Percentiles rank a stretch among this genome's conserved stretches.
These are phyloP conservation scores for Malurus elegans DNA, from an alignment of 2,113 vertebrate species.

Conservation along the genomic window DNA sequence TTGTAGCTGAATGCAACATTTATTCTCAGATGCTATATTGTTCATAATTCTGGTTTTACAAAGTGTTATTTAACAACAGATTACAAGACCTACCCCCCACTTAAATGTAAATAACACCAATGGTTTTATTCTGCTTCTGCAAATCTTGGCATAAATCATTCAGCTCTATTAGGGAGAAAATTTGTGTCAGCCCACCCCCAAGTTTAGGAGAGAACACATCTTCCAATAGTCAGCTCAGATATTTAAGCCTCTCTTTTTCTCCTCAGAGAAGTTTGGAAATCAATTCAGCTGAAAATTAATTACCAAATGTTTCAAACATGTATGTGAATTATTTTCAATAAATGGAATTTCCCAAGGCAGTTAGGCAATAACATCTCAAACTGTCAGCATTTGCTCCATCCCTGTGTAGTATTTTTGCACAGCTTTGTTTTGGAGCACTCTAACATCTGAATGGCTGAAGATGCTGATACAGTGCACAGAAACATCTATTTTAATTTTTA, in stretches of 20 bases:
- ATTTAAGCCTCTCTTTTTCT: constrained; percentile 14
- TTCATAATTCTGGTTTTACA: background rate
- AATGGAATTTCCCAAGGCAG: constrained; percentile 57
- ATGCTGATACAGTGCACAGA: background rate
- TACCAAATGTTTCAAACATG: constrained; percentile 58
- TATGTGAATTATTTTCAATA: constrained; percentile 65
- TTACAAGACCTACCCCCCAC: background rate
- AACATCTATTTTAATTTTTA: constrained; percentile 37
- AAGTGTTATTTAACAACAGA: background rate
- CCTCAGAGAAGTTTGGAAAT: constrained; percentile 46
- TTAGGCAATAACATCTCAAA: constrained; percentile 55
- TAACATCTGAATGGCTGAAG: background rate
- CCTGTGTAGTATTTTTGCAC: background rate
- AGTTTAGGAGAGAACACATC: background rate
- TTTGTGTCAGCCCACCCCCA: background rate
- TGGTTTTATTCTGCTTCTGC: background rate
- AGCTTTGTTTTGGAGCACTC: constrained; percentile 15
- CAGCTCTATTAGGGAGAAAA: constrained; percentile 33
- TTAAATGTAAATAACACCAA: background rate
- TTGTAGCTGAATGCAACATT: background rate
- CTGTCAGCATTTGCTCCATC: constrained; percentile 26
- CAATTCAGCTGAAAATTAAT: constrained; percentile 67
- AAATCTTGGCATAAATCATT: constrained; percentile 16
- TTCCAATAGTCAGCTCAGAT: background rate
- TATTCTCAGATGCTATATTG: background rate